Evolutionary conservation across 53 echinoderm and acorn worm genomes (phyloP).

Genomic region (Astropecten irregularis): DNA sequence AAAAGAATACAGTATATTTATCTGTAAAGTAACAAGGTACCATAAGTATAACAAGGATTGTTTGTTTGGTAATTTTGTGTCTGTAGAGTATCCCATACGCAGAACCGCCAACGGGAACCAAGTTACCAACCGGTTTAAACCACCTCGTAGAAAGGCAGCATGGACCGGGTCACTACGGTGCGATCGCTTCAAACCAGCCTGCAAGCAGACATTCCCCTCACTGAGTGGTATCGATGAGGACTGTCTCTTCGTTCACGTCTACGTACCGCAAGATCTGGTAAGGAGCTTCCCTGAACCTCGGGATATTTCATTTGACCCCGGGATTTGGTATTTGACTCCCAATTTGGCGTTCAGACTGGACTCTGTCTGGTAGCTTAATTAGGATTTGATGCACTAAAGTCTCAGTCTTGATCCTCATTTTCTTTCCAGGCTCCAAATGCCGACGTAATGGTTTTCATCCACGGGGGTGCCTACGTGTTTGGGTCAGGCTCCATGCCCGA

Average conservation of each 20-base stretch:
- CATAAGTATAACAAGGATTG: no score
- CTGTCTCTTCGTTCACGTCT: constrained; percentile 52
- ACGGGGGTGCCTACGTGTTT: constrained; percentile 84
- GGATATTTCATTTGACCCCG: no score
- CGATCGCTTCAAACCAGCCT: constrained; percentile 40
- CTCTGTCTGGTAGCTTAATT: no score
- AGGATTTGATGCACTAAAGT: no score
- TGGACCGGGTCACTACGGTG: constrained; percentile 47
- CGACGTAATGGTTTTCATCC: constrained; percentile 84
- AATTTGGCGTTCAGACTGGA: not conserved
- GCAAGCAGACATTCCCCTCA: constrained; percentile 38
- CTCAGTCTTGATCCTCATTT: no score
- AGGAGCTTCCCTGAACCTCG: not conserved
- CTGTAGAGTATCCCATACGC: constrained; percentile 57
- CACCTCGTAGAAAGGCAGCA: constrained; percentile 34
- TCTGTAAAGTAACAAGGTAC: no score
- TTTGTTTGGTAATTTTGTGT: no score
- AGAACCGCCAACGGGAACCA: constrained; percentile 63
- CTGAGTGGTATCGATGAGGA: constrained; percentile 51
- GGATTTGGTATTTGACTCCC: not conserved
- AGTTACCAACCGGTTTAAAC: constrained; percentile 41
- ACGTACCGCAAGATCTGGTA: constrained; percentile 57
- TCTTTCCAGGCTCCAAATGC: not conserved
- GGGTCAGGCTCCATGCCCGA: constrained; percentile 76
- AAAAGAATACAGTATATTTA: no score